Conservation (phyloP, 2,113 vertebrate genomes). For the Thunnus thynnus region DNA sequence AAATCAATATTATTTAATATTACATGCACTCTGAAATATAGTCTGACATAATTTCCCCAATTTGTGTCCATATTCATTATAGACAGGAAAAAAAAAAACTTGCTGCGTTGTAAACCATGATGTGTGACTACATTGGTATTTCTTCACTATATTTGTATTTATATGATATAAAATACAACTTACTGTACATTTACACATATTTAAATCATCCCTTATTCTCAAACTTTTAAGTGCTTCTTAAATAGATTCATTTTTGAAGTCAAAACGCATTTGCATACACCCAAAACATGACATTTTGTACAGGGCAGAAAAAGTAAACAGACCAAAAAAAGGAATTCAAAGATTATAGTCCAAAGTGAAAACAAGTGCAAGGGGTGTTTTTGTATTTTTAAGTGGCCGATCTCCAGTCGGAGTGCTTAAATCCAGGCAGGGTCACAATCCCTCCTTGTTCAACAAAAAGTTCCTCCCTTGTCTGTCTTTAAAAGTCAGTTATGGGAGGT, state of each 20-base stretch:
- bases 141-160: constrained; percentile 85
- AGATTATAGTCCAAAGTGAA: constrained; percentile 89
- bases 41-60: constrained; percentile 84
- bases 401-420: constrained; percentile 37
- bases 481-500: constrained; percentile 94
- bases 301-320: constrained; percentile 49
- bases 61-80: constrained; percentile 78
- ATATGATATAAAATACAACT: constrained; percentile 95
- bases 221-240: constrained; percentile 95
- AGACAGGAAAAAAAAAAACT: constrained; percentile 80
- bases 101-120: constrained; percentile 80
- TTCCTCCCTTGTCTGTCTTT: background rate
- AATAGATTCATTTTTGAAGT: constrained; percentile 91
- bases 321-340: constrained; percentile 47
- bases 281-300: constrained; percentile 89
- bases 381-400: constrained; percentile 32
- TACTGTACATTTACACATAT: constrained; percentile 95
- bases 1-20: constrained; percentile 87
- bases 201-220: constrained; percentile 88
- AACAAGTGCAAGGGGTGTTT: constrained; percentile 88
- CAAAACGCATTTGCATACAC: constrained; percentile 95
- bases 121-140: constrained; percentile 78
- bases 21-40: constrained; percentile 92
- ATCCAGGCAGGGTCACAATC: constrained; percentile 41
- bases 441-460: constrained; percentile 15